These are phyloP conservation scores for Amyelois transitella DNA, from an alignment of 1,140 invertebrate species.

Conservation along the genomic window DNA sequence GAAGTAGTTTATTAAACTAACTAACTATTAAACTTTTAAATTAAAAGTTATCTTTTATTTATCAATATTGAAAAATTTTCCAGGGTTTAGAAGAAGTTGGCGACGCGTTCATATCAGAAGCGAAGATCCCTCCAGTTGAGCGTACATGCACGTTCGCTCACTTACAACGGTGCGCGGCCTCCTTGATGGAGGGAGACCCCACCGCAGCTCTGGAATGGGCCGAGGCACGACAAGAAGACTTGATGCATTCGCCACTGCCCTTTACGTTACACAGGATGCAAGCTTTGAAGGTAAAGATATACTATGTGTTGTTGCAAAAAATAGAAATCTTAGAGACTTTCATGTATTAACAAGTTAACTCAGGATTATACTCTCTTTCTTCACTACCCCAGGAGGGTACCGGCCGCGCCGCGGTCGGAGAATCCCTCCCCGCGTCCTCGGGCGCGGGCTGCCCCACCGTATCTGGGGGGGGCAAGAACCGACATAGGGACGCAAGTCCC, in stretches of 20 bases:
- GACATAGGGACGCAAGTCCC: too few relatives aligned
- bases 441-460: too few relatives aligned
- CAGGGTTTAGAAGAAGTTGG: constrained; percentile 81
- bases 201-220: constrained; percentile 89
- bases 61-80: too few relatives aligned
- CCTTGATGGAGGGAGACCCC: constrained; percentile 76
- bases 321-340: not conserved
- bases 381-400: too few relatives aligned
- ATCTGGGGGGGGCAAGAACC: too few relatives aligned
- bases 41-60: too few relatives aligned
- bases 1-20: too few relatives aligned
- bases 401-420: too few relatives aligned
- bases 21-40: too few relatives aligned
- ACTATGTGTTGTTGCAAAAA: not conserved
- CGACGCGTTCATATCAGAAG: constrained; percentile 75
- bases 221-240: constrained; percentile 77
- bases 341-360: too few relatives aligned
- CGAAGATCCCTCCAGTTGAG: constrained; percentile 41
- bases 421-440: too few relatives aligned
- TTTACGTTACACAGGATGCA: constrained; percentile 75
- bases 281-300: constrained; percentile 33
- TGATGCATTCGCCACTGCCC: constrained; percentile 67
- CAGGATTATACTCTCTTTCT: too few relatives aligned
- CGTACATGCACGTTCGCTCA: constrained; percentile 61
- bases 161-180: constrained; percentile 58